phyloP scores from a whole-genome alignment of 2,888 invertebrate genomes.

The Deilephila elpenor region DNA sequence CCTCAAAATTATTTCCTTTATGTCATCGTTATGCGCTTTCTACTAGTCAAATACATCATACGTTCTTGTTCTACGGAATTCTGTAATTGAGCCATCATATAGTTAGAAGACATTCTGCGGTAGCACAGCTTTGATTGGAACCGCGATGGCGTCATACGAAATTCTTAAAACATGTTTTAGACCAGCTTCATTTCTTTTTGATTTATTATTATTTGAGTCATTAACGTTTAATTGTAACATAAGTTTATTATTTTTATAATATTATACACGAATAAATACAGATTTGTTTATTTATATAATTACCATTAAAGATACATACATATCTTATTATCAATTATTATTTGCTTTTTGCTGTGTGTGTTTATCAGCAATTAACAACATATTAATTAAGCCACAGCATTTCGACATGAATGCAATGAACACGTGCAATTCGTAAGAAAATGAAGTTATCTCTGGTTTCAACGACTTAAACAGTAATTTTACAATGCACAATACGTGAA shows the following conservation, averaged over 20 bases:
- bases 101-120: not conserved
- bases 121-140: not conserved
- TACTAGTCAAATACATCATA: no score
- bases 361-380: not conserved
- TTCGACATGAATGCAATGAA: constrained; percentile 1
- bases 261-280: not conserved
- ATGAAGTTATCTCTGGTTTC: constrained; percentile 12
- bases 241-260: not conserved
- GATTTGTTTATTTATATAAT: not conserved
- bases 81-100: constrained; percentile 1
- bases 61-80: not conserved
- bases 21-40: no score
- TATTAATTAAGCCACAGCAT: constrained; percentile 9
- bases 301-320: not conserved
- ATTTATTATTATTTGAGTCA: not conserved
- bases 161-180: not conserved
- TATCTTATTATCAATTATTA: no score
- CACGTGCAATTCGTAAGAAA: constrained; percentile 12
- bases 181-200: not conserved
- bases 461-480: not conserved
- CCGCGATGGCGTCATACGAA: constrained; percentile 4
- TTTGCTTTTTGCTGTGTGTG: not conserved
- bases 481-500: not conserved
- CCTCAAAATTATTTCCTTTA: no score
- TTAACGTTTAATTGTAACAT: not conserved